Evolutionary conservation across 2,797 vertebrate genomes (phyloP).

Genomic region (Lepidocolaptes lacrymiger): DNA sequence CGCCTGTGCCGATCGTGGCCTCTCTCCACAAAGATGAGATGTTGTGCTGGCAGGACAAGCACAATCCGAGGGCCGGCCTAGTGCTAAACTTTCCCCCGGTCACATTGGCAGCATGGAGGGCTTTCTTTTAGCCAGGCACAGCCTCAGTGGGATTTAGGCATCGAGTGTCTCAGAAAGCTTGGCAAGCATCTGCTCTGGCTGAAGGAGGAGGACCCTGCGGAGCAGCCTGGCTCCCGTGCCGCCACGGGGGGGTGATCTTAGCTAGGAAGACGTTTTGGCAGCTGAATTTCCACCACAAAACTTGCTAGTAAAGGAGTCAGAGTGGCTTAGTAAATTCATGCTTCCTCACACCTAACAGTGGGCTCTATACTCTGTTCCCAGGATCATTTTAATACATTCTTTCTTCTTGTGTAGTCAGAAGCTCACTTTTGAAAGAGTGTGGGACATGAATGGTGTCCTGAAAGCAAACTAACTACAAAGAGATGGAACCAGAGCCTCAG

Average conservation of each 20-base stretch:
- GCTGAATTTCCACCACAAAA: background rate
- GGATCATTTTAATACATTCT: background rate
- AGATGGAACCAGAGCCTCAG: background rate
- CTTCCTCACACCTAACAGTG: background rate
- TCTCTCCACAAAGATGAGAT: fast-evolving
- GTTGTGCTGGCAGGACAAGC: background rate
- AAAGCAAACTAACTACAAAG: background rate
- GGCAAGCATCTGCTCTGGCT: background rate
- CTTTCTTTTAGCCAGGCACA: background rate
- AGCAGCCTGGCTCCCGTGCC: background rate
- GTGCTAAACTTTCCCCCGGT: background rate
- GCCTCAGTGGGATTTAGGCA: background rate
- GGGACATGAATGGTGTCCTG: background rate
- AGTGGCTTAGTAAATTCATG: background rate
- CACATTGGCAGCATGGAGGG: fast-evolving
- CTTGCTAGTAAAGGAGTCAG: background rate
- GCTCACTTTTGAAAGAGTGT: background rate
- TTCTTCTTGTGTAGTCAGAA: background rate
- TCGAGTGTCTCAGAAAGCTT: background rate
- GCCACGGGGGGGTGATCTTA: background rate
- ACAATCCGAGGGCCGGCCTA: background rate
- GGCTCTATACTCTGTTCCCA: background rate
- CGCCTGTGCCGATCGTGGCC: fast-evolving
- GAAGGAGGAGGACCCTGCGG: background rate
- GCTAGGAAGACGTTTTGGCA: background rate